Conservation (phyloP, 2,888 invertebrate genomes). For the Erynnis tages region DNA sequence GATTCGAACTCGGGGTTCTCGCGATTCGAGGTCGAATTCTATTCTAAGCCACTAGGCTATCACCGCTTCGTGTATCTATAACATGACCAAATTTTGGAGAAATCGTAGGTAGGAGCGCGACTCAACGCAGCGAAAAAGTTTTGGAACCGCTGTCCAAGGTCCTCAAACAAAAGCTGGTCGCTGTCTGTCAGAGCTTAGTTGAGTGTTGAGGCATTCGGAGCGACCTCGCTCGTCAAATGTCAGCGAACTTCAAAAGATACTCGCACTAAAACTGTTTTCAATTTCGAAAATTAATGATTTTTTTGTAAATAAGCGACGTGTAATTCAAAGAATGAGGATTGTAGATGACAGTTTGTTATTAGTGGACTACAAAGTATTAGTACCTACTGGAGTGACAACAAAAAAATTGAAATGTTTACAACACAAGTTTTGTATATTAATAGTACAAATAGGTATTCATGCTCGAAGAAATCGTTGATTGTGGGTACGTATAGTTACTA, state of each 20-base stretch:
- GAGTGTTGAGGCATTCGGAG: not conserved
- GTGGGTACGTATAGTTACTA: no score
- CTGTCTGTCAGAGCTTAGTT: slow-evolving; percentile 4
- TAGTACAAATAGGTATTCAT: no score
- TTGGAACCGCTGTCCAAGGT: slow-evolving; percentile 32
- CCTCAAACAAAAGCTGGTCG: slow-evolving; percentile 30
- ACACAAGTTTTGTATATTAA: no score
- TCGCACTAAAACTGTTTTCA: slow-evolving; percentile 6
- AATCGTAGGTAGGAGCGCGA: no score
- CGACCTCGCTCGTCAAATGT: slow-evolving; percentile 10
- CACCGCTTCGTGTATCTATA: no score
- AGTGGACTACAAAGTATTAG: not conserved
- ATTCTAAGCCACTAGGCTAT: no score
- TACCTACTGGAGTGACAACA: not conserved
- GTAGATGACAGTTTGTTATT: slow-evolving; percentile 8
- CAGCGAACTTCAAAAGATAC: slow-evolving; percentile 21
- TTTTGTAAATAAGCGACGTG: slow-evolving; percentile 11
- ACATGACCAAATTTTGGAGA: no score
- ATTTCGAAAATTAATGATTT: slow-evolving; percentile 19
- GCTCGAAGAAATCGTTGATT: no score
- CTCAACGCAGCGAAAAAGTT: no score
- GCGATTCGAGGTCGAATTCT: no score
- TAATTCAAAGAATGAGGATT: slow-evolving; percentile 4
- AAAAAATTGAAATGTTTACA: not conserved
- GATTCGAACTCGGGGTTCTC: no score